Evolutionary conservation across 2,113 vertebrate genomes (phyloP).

Genomic region (Dolichotis patagonum): DNA sequence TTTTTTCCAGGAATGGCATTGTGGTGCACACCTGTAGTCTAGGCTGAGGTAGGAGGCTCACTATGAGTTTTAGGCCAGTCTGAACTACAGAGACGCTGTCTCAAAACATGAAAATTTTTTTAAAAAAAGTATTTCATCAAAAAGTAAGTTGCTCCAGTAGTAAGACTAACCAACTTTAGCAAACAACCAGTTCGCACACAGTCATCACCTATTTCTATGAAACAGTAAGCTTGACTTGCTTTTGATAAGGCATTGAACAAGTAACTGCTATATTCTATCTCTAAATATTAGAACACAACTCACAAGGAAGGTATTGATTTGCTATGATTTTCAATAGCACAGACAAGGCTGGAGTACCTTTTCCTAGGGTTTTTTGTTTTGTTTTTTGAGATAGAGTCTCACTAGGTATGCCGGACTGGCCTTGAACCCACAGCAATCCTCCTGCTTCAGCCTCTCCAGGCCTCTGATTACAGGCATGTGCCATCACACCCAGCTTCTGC

Average conservation of each 20-base stretch:
- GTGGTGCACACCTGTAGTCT: neutral
- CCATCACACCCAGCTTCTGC: neutral
- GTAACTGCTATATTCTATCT: neutral
- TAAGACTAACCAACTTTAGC: conserved; percentile 1
- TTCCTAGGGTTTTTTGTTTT: neutral
- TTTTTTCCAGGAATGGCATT: neutral
- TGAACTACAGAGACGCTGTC: neutral
- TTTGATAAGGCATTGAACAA: neutral
- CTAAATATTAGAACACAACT: neutral
- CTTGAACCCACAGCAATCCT: neutral
- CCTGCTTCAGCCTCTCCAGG: neutral
- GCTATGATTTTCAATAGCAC: neutral
- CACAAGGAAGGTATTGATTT: neutral
- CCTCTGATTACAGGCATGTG: neutral
- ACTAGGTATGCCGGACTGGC: neutral
- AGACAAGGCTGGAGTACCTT: neutral
- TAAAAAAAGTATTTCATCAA: neutral
- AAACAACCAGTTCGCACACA: conserved; percentile 7
- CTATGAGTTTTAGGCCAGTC: neutral
- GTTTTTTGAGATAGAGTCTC: neutral
- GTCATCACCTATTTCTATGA: neutral
- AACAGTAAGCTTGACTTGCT: neutral
- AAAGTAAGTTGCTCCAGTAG: too few relatives aligned
- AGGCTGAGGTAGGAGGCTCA: neutral
- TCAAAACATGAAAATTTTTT: neutral